These are phyloP conservation scores for Agrypnia vestita DNA, from an alignment of 1,140 invertebrate genomes.

Conservation along the genomic window DNA sequence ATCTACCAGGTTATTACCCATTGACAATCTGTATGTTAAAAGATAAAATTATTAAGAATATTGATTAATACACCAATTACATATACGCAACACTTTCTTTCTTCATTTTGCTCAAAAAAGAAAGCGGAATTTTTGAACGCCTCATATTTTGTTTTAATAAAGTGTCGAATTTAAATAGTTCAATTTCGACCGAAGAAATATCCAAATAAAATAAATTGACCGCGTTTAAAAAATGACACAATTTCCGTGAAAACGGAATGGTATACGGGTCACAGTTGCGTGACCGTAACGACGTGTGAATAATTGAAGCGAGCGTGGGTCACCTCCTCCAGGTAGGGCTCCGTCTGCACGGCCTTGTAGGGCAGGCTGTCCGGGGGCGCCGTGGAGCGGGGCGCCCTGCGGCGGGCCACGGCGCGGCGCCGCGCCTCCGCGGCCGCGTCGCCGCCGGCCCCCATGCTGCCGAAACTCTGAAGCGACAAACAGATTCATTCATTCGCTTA, in stretches of 20 bases:
- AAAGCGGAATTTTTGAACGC: neutral
- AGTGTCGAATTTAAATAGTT: too few species aligned
- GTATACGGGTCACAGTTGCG: too few species aligned
- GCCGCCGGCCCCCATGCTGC: slow-evolving; percentile 74
- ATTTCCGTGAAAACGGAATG: too few species aligned
- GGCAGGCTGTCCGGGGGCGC: slow-evolving; percentile 84
- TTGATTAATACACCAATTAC: neutral
- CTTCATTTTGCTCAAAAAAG: neutral
- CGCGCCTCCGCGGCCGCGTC: slow-evolving; percentile 75
- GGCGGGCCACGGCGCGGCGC: slow-evolving; percentile 75
- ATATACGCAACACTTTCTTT: neutral
- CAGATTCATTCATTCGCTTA: neutral
- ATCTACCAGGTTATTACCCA: too few species aligned
- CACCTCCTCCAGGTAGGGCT: slow-evolving; percentile 89
- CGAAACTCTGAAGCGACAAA: slow-evolving; percentile 64
- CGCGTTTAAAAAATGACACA: too few species aligned
- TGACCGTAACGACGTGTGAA: too few species aligned
- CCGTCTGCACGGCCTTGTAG: slow-evolving; percentile 90
- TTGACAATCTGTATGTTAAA: too few species aligned
- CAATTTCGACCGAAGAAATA: too few species aligned
- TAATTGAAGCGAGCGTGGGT: neutral
- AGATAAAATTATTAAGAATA: too few species aligned
- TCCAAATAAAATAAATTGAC: too few species aligned
- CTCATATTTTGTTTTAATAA: too few species aligned
- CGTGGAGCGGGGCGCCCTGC: slow-evolving; percentile 75